A percentile compares a stretch with the other conserved stretches of the same genome.
Conservation (phyloP, 2,888 invertebrate genomes). For the Oligia latruncula region DNA sequence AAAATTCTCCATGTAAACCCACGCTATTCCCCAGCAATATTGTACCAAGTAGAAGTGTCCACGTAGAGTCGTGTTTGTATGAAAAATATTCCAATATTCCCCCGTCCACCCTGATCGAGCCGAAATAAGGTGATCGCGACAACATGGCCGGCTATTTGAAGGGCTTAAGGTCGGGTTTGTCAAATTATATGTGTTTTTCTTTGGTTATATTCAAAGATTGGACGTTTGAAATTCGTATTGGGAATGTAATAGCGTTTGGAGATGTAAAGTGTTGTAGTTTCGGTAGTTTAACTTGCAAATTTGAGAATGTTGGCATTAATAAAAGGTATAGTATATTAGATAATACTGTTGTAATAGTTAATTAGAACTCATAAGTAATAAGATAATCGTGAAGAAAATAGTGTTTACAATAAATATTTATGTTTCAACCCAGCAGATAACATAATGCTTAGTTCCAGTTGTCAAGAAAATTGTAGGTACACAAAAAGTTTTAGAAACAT, state of each 20-base stretch:
- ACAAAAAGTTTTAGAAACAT: neutral
- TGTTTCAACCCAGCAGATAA: neutral
- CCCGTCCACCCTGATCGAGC: constrained; percentile 65
- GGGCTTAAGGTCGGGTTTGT: constrained; percentile 65
- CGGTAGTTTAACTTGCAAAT: neutral
- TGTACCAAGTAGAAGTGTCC: constrained; percentile 89
- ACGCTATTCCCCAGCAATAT: constrained; percentile 80
- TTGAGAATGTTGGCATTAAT: neutral
- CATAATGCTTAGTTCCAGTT: too few relatives aligned
- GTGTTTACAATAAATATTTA: neutral
- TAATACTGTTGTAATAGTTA: neutral
- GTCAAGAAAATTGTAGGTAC: neutral
- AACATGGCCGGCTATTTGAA: constrained; percentile 76
- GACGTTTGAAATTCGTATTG: constrained; percentile 53
- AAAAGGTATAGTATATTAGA: too few relatives aligned
- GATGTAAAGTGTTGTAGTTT: neutral
- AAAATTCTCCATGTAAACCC: constrained; percentile 77
- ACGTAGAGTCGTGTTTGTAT: constrained; percentile 90
- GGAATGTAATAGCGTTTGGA: constrained; percentile 24
- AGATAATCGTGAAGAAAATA: neutral
- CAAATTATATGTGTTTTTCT: constrained; percentile 62
- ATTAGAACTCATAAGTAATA: too few relatives aligned
- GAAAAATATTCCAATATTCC: constrained; percentile 90
- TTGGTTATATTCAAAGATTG: constrained; percentile 50
- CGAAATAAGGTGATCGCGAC: constrained; percentile 83